Percentiles rank a stretch among this genome's conserved stretches.
These are phyloP conservation scores for Lydus trimaculatus DNA, from an alignment of 2,888 invertebrate species.

Conservation along the genomic window DNA sequence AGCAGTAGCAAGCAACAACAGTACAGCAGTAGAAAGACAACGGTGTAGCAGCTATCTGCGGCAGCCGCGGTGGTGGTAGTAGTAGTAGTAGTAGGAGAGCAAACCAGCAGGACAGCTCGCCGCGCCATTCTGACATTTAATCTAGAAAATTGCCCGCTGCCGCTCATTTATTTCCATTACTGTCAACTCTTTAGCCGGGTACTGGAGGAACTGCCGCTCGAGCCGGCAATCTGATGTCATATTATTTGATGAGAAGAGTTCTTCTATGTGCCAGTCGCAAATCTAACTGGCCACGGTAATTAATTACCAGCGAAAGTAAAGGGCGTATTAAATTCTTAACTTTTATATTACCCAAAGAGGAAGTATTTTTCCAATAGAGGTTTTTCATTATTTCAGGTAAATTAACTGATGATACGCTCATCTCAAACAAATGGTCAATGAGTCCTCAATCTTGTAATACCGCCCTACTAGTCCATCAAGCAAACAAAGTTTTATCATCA, in stretches of 20 bases:
- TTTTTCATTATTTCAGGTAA: slow-evolving; percentile 57
- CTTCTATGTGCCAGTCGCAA: slow-evolving; percentile 25
- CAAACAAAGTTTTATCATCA: slow-evolving; percentile 61
- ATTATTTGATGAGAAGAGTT: slow-evolving; percentile 53
- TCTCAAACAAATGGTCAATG: slow-evolving; percentile 62
- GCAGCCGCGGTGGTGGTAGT: slow-evolving; percentile 67
- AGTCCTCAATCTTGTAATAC: slow-evolving; percentile 61
- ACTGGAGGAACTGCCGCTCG: slow-evolving; percentile 42
- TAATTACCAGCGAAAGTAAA: slow-evolving; percentile 14
- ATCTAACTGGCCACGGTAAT: slow-evolving; percentile 23
- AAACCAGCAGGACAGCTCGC: slow-evolving; percentile 44
- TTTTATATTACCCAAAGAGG: no score
- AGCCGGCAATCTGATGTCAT: slow-evolving; percentile 58
- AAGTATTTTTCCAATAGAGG: no score
- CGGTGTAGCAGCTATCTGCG: no score
- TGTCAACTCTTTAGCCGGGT: slow-evolving; percentile 64
- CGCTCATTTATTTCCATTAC: slow-evolving; percentile 70
- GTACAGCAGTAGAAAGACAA: slow-evolving; percentile 8
- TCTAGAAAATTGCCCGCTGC: slow-evolving; percentile 70
- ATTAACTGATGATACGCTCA: slow-evolving; percentile 56
- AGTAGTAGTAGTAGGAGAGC: slow-evolving; percentile 47
- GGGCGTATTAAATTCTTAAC: not conserved
- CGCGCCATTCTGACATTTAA: slow-evolving; percentile 68
- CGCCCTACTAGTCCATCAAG: slow-evolving; percentile 60
- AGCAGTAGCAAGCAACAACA: slow-evolving; percentile 5